phyloP scores from a whole-genome alignment of 2,797 vertebrate genomes.

The Hyperoplus lanceolatus region DNA sequence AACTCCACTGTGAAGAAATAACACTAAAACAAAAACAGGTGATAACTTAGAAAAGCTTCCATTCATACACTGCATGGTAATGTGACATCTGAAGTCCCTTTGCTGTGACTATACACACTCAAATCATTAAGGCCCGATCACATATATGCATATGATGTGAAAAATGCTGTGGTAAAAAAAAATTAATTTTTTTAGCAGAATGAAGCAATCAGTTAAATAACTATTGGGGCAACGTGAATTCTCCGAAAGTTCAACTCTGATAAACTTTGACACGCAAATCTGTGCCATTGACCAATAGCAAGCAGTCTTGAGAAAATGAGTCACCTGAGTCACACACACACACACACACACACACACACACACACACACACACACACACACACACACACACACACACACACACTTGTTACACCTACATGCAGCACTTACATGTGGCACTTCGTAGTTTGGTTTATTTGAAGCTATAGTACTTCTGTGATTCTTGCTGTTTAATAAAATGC shows the following conservation, averaged over 20 bases:
- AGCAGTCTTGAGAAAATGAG: neutral
- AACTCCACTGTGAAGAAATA: constrained; percentile 99
- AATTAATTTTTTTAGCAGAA: too few species aligned
- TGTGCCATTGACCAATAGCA: neutral
- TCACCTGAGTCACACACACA: too few species aligned
- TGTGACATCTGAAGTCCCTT: neutral
- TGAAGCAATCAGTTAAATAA: neutral
- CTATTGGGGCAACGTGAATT: neutral
- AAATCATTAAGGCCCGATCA: neutral
- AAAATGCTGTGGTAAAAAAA: neutral
- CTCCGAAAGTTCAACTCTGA: neutral
- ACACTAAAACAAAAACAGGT: constrained; percentile 90
- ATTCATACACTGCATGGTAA: constrained; percentile 7
- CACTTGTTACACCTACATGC: too few species aligned
- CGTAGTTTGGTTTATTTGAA: too few species aligned
- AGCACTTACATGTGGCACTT: too few species aligned
- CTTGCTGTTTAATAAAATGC: too few species aligned
- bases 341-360: neutral
- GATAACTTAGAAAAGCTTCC: neutral
- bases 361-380: too few species aligned
- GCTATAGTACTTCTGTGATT: too few species aligned
- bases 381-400: too few species aligned
- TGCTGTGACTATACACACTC: neutral
- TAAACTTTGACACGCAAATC: neutral
- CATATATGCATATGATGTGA: neutral